Percentiles rank a stretch among this genome's conserved stretches.
These are phyloP conservation scores for Caradrina kadenii DNA, from an alignment of 2,888 invertebrate genomes.

Conservation along the genomic window DNA sequence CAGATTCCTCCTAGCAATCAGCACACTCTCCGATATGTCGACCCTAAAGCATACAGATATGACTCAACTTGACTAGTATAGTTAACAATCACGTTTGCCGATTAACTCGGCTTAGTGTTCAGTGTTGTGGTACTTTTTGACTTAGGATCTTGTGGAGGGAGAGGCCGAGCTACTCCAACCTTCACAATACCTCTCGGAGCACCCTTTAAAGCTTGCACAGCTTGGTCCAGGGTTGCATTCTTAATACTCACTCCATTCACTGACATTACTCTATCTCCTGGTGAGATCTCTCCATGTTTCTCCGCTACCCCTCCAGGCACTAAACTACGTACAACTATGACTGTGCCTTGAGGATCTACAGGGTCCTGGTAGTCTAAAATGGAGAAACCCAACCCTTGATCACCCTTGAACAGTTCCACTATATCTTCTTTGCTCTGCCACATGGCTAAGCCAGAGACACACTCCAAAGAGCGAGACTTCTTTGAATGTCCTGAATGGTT, in stretches of 20 bases:
- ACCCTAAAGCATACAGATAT: slow-evolving; percentile 80
- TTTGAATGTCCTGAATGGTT: slow-evolving; percentile 92
- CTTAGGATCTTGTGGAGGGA: slow-evolving; percentile 88
- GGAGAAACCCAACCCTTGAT: slow-evolving; percentile 99
- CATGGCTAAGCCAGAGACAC: slow-evolving; percentile 98
- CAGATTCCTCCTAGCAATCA: slow-evolving; percentile 56
- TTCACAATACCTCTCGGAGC: slow-evolving; percentile 97
- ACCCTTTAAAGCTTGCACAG: slow-evolving; percentile 98
- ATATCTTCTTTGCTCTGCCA: slow-evolving; percentile 98
- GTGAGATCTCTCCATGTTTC: slow-evolving; percentile 97
- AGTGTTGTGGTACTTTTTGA: slow-evolving; percentile 84
- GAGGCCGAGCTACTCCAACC: slow-evolving; percentile 97
- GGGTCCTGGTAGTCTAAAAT: slow-evolving; percentile 99
- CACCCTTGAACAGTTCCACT: slow-evolving; percentile 97
- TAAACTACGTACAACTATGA: slow-evolving; percentile 98
- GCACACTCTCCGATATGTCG: slow-evolving; percentile 75
- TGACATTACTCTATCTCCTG: slow-evolving; percentile 97
- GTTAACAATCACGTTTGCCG: slow-evolving; percentile 71
- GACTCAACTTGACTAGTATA: slow-evolving; percentile 86
- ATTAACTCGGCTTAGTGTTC: slow-evolving; percentile 86
- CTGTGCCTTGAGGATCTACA: slow-evolving; percentile 97
- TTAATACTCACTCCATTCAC: slow-evolving; percentile 97
- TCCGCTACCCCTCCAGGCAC: slow-evolving; percentile 99
- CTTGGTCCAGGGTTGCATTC: slow-evolving; percentile 98
- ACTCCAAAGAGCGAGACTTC: slow-evolving; percentile 98